Conservation (phyloP, 2,888 invertebrate species). For the Lymantria dispar region DNA sequence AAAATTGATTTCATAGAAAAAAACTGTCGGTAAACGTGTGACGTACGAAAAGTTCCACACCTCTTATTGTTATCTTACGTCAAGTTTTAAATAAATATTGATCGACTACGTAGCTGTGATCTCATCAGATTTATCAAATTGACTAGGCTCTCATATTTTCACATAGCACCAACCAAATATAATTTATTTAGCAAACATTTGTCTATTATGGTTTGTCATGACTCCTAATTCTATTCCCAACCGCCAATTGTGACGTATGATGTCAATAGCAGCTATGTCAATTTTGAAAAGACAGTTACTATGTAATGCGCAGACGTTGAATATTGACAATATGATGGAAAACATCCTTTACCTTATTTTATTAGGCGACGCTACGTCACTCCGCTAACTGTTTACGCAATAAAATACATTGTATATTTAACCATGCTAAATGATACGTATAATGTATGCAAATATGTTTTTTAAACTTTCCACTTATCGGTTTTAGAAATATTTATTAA, state of each 20-base stretch:
- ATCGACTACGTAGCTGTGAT: constrained; percentile 51
- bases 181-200: constrained; percentile 37
- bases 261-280: neutral
- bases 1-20: constrained; percentile 23
- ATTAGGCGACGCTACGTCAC: constrained; percentile 14
- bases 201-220: constrained; percentile 24
- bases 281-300: constrained; percentile 19
- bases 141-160: constrained; percentile 36
- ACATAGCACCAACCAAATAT: constrained; percentile 25
- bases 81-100: constrained; percentile 62
- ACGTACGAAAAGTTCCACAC: constrained; percentile 75
- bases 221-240: no score
- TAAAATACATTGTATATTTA: constrained; percentile 15
- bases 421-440: constrained; percentile 4
- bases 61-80: constrained; percentile 56
- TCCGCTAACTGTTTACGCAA: constrained; percentile 8
- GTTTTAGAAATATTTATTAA: neutral
- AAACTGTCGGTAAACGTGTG: constrained; percentile 36
- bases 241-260: neutral
- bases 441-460: neutral
- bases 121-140: constrained; percentile 27
- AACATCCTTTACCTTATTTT: constrained; percentile 35
- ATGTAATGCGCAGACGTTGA: constrained; percentile 23
- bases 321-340: constrained; percentile 30
- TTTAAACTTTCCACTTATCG: neutral